Conservation (phyloP, 2,888 invertebrate genomes). For the Agrochola macilenta region DNA sequence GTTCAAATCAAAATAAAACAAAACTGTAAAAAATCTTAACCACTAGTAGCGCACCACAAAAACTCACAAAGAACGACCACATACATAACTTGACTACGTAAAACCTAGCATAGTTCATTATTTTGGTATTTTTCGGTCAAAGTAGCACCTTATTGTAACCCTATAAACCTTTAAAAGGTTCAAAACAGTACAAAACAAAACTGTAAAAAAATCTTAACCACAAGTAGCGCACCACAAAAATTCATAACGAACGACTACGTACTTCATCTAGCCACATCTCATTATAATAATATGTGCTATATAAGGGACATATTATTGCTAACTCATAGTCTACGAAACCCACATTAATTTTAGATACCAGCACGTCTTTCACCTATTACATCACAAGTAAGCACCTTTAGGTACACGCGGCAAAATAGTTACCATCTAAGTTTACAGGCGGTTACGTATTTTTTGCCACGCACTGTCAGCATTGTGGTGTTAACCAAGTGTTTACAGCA, state of each 20-base stretch:
- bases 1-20: too few relatives aligned
- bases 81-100: not conserved
- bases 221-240: not conserved
- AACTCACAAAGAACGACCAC: too few relatives aligned
- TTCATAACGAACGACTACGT: not conserved
- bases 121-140: too few relatives aligned
- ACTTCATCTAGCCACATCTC: not conserved
- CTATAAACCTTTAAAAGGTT: too few relatives aligned
- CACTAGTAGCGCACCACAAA: too few relatives aligned
- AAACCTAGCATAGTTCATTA: not conserved
- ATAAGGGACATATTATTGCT: slow-evolving; percentile 50
- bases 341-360: slow-evolving; percentile 49
- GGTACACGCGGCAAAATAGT: slow-evolving; percentile 26
- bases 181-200: too few relatives aligned
- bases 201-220: too few relatives aligned
- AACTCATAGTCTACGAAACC: slow-evolving; percentile 37
- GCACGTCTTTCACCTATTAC: slow-evolving; percentile 28
- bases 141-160: too few relatives aligned
- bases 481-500: too few relatives aligned
- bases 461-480: not conserved
- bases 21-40: too few relatives aligned
- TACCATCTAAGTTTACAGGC: not conserved
- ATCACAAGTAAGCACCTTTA: slow-evolving; percentile 29
- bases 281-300: slow-evolving; percentile 16
- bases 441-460: not conserved